Percentiles rank a stretch among this genome's conserved stretches.
Evolutionary conservation across 2,888 invertebrate genomes (phyloP).

Genomic region (Carcina quercana): DNA sequence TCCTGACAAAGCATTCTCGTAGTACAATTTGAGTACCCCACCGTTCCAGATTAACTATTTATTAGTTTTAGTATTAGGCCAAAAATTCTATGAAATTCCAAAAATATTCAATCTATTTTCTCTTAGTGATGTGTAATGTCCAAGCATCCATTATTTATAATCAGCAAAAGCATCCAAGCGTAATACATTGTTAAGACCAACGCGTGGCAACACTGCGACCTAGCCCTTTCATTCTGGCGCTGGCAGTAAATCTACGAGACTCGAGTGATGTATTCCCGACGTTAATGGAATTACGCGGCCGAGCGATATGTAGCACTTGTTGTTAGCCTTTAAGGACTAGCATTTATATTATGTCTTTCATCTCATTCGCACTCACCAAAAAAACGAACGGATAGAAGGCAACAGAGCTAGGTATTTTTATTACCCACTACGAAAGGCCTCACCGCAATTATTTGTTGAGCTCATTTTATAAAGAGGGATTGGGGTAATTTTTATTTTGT

Average conservation of each 20-base stretch:
- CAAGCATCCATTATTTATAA: too few relatives aligned
- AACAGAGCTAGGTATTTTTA: not conserved
- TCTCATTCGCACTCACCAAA: not conserved
- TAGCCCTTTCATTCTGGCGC: constrained; percentile 50
- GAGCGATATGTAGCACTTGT: constrained; percentile 42
- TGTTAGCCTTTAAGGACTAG: constrained; percentile 14
- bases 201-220: constrained; percentile 27
- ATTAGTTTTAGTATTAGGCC: too few relatives aligned
- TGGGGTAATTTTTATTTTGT: not conserved
- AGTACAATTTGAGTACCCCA: too few relatives aligned
- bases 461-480: not conserved
- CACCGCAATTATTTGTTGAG: constrained; percentile 1
- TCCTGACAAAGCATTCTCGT: too few relatives aligned
- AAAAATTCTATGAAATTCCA: too few relatives aligned
- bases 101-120: too few relatives aligned
- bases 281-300: constrained; percentile 57
- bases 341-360: constrained; percentile 5
- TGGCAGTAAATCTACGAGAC: constrained; percentile 44
- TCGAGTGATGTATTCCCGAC: constrained; percentile 51
- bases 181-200: too few relatives aligned
- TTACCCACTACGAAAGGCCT: not conserved
- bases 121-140: too few relatives aligned
- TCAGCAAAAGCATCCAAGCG: too few relatives aligned
- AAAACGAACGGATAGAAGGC: not conserved
- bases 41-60: too few relatives aligned